A percentile compares a stretch with the other conserved stretches of the same genome.
These are phyloP conservation scores for Muscicapa comitata DNA, from an alignment of 2,797 vertebrate species.

Conservation along the genomic window DNA sequence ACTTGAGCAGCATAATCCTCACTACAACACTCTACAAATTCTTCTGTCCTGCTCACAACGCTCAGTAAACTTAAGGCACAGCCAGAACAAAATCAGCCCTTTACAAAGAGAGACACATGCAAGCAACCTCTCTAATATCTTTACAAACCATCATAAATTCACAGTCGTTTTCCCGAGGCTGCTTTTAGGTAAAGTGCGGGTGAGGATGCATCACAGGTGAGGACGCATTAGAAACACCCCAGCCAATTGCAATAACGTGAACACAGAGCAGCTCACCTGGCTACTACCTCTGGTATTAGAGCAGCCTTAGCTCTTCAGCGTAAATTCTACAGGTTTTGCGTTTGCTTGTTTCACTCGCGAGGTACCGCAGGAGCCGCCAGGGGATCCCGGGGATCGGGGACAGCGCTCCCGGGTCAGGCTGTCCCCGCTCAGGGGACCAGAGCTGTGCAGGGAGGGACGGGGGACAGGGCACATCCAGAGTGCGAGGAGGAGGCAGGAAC, in stretches of 20 bases:
- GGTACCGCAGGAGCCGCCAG: background rate
- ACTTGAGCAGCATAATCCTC: background rate
- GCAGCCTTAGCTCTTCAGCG: rapidly evolving
- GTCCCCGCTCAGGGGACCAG: background rate
- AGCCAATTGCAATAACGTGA: rapidly evolving
- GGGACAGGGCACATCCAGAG: background rate
- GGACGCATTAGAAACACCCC: background rate
- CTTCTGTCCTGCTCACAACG: rapidly evolving
- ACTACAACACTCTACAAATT: background rate
- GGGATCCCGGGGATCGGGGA: rapidly evolving
- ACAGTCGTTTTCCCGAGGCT: background rate
- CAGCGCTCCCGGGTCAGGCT: background rate
- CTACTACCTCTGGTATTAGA: rapidly evolving
- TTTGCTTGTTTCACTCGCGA: background rate
- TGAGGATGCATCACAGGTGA: too few species aligned
- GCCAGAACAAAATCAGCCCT: background rate
- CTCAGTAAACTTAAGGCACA: background rate
- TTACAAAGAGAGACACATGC: background rate
- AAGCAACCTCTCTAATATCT: background rate
- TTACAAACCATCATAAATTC: background rate
- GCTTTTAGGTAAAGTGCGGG: background rate
- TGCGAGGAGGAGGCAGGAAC: too few species aligned
- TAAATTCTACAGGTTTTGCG: too few species aligned
- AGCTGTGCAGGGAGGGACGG: background rate
- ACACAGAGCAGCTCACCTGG: too few species aligned